A percentile compares a stretch with the other conserved stretches of the same genome.
phyloP scores from a whole-genome alignment of 2,888 invertebrate species.

The Gasteruption jaculator region DNA sequence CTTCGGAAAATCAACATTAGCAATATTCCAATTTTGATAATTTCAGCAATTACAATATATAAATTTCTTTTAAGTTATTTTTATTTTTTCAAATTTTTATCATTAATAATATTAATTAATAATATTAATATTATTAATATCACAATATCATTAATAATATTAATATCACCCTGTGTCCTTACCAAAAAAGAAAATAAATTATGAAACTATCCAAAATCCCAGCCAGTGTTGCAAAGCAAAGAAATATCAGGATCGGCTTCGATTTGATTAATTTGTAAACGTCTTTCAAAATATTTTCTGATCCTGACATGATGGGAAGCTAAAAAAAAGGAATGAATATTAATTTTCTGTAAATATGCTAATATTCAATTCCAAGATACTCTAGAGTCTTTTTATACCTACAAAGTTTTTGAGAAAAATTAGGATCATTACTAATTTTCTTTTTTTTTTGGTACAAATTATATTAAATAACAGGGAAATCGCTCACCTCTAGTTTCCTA shows the following conservation, averaged over 20 bases:
- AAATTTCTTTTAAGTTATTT: not conserved
- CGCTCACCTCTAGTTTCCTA: constrained; percentile 58
- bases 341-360: not conserved
- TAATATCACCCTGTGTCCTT: no score
- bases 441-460: constrained; percentile 1
- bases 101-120: constrained; percentile 1
- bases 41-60: no score
- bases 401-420: no score
- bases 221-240: constrained; percentile 69
- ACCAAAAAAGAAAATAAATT: constrained; percentile 80
- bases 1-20: no score
- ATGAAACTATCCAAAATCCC: constrained; percentile 78
- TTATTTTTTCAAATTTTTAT: constrained; percentile 2
- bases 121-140: no score
- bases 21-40: no score
- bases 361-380: no score
- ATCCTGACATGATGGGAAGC: constrained; percentile 66
- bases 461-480: not conserved
- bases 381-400: no score
- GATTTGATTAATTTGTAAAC: constrained; percentile 61
- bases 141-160: not conserved
- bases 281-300: constrained; percentile 66
- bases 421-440: not conserved
- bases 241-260: constrained; percentile 65
- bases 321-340: constrained; percentile 45